These are phyloP conservation scores for Heterochromis multidens DNA, from an alignment of 2,113 vertebrate genomes.

Conservation along the genomic window DNA sequence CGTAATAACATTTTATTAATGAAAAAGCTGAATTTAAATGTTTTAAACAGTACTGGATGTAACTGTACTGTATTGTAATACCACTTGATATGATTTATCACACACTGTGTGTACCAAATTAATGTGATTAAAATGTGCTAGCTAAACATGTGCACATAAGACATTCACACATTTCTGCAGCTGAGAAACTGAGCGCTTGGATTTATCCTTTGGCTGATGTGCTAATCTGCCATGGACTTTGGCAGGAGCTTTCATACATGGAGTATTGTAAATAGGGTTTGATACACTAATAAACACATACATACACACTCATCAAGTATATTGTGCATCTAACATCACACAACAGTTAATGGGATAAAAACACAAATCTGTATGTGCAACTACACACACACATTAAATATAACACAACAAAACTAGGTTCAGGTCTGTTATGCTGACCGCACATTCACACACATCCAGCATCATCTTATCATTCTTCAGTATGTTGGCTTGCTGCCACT, in stretches of 20 bases:
- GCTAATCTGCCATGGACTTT: slow-evolving; percentile 41
- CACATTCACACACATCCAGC: not conserved
- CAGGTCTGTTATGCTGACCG: not conserved
- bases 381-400: not conserved
- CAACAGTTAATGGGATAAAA: not conserved
- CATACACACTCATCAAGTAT: not conserved
- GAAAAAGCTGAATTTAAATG: not conserved
- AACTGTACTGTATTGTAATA: not conserved
- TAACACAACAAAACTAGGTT: not conserved
- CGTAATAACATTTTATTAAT: not conserved
- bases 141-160: not conserved
- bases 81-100: not conserved
- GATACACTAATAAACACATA: too few species aligned
- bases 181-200: not conserved
- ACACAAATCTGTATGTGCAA: not conserved
- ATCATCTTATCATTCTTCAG: not conserved
- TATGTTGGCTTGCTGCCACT: not conserved
- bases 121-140: not conserved
- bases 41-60: not conserved
- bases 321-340: not conserved
- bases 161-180: not conserved
- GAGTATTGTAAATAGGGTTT: not conserved
- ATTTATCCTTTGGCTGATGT: slow-evolving; percentile 40
- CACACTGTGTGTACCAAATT: not conserved
- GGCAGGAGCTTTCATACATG: slow-evolving; percentile 18